Evolutionary conservation across 2,888 invertebrate genomes (phyloP).

Genomic region (Aspidiotus rigidus): DNA sequence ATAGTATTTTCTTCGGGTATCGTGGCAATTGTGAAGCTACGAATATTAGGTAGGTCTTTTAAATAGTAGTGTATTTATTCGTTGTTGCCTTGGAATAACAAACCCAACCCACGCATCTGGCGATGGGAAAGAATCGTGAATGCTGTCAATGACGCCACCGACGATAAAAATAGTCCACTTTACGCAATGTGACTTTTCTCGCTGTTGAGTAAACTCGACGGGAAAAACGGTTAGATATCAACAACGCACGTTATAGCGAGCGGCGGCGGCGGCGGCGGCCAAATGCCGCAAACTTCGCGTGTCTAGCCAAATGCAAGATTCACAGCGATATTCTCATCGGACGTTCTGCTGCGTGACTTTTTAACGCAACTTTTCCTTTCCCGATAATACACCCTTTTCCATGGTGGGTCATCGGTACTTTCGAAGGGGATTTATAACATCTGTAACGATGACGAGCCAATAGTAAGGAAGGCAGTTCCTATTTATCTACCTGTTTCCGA

Average conservation of each 20-base stretch:
- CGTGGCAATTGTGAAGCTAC: no score
- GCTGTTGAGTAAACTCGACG: background rate
- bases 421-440: conserved; percentile 26
- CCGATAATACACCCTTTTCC: conserved; percentile 13
- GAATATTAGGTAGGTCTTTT: no score
- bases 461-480: conserved; percentile 11
- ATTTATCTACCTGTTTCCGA: conserved; percentile 30
- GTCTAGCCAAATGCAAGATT: conserved; percentile 1
- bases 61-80: no score
- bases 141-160: no score
- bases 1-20: no score
- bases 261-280: background rate
- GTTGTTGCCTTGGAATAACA: no score
- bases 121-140: no score
- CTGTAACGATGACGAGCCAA: conserved; percentile 25
- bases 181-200: no score
- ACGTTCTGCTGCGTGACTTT: conserved; percentile 20
- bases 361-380: conserved; percentile 5
- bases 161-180: no score
- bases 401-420: conserved; percentile 17
- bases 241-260: no score
- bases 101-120: no score
- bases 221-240: conserved; percentile 13
- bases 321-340: conserved; percentile 10
- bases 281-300: conserved; percentile 2